Percentiles rank a stretch among this genome's conserved stretches.
These are phyloP conservation scores for Zaprionus obscuricornis DNA, from an alignment of 2,888 invertebrate genomes.

Conservation along the genomic window DNA sequence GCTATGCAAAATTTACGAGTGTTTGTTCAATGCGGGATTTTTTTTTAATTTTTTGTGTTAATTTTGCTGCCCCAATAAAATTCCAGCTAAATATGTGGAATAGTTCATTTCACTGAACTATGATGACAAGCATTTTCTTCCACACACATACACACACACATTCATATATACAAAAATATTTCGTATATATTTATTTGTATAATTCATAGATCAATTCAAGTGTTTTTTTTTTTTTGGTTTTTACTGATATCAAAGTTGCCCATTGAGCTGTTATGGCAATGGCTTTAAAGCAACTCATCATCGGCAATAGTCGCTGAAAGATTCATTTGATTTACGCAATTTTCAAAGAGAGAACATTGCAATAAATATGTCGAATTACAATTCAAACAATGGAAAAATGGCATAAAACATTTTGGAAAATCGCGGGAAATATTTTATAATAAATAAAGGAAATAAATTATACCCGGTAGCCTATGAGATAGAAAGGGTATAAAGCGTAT, in stretches of 20 bases:
- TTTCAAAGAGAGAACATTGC: constrained; percentile 22
- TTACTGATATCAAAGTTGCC: constrained; percentile 39
- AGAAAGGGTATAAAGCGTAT: too few species aligned
- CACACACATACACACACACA: too few species aligned
- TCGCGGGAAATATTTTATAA: too few species aligned
- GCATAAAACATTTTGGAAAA: constrained; percentile 19
- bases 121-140: constrained; percentile 53
- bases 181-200: not conserved
- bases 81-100: constrained; percentile 37
- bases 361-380: constrained; percentile 36
- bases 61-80: constrained; percentile 37
- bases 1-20: constrained; percentile 40
- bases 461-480: too few species aligned
- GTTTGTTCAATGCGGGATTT: constrained; percentile 34
- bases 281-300: constrained; percentile 20
- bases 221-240: too few species aligned
- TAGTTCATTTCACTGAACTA: constrained; percentile 47
- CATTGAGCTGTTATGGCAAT: constrained; percentile 4
- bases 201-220: too few species aligned
- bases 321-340: constrained; percentile 22
- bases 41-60: constrained; percentile 26
- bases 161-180: not conserved
- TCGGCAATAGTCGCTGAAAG: constrained; percentile 26
- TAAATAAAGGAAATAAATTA: too few species aligned
- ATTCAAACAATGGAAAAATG: constrained; percentile 29